These are phyloP conservation scores for Halictus rubicundus DNA, from an alignment of 1,140 invertebrate genomes.

Conservation along the genomic window DNA sequence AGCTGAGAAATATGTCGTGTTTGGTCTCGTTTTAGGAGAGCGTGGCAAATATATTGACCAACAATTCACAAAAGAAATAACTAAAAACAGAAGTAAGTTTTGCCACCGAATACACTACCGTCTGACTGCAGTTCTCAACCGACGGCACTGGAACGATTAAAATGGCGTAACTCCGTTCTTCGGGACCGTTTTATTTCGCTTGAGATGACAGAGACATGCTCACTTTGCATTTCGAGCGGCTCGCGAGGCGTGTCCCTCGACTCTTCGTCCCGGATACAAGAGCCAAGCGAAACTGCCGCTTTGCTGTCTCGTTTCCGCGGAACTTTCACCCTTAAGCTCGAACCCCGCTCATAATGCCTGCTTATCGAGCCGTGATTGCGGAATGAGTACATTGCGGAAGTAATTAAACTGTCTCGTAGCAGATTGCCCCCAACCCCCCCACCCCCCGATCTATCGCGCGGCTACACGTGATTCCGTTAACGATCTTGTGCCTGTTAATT, in stretches of 20 bases:
- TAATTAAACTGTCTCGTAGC: slow-evolving; percentile 16
- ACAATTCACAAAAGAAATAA: no score
- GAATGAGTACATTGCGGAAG: neutral
- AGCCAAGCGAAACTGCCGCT: neutral
- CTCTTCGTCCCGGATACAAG: neutral
- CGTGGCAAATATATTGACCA: no score
- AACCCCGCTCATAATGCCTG: neutral
- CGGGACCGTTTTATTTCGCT: no score
- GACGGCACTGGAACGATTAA: no score
- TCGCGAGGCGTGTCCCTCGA: neutral
- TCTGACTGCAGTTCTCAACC: no score
- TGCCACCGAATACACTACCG: no score
- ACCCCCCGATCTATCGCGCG: neutral
- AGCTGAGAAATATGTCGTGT: no score
- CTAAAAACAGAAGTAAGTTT: no score
- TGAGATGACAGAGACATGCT: no score
- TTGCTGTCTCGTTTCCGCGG: neutral
- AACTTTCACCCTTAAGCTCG: neutral
- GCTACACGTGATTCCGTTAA: neutral
- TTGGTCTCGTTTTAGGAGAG: no score
- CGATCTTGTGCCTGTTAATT: neutral
- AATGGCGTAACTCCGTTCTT: no score
- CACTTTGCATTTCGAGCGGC: no score
- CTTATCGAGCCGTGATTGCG: neutral
- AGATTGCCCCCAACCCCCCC: neutral